phyloP scores from a whole-genome alignment of 2,888 invertebrate genomes.

The Abscondita cerata region DNA sequence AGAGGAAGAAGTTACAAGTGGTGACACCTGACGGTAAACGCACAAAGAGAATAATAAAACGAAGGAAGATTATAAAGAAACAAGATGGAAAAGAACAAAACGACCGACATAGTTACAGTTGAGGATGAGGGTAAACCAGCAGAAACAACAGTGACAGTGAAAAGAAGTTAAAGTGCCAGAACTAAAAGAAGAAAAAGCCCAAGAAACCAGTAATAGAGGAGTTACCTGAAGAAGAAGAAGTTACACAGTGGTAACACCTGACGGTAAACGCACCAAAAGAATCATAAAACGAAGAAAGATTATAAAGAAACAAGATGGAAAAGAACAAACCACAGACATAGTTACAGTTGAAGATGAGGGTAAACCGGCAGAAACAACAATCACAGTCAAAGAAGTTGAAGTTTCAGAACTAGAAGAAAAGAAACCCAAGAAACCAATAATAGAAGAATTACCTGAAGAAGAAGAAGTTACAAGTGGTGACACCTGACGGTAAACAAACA shows the following conservation, averaged over 20 bases:
- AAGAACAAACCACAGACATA: conserved; percentile 57
- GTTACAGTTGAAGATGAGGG: conserved; percentile 45
- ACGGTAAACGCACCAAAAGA: conserved; percentile 44
- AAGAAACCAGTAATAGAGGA: conserved; percentile 47
- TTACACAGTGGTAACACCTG: conserved; percentile 45
- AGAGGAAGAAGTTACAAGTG: conserved; percentile 35
- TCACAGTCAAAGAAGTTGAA: conserved; percentile 39
- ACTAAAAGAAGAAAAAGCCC: conserved; percentile 39
- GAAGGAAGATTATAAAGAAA: conserved; percentile 31
- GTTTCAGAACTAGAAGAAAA: conserved; percentile 16
- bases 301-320: conserved; percentile 23
- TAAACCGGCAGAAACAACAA: conserved; percentile 46
- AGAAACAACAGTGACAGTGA: conserved; percentile 48
- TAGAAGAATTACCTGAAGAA: no score
- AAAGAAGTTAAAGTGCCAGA: conserved; percentile 56
- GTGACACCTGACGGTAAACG: conserved; percentile 30
- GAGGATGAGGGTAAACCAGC: conserved; percentile 49
- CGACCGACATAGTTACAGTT: conserved; percentile 46
- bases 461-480: no score
- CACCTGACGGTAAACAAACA: conserved; percentile 42
- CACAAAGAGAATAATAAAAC: conserved; percentile 53
- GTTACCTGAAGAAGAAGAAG: conserved; percentile 45
- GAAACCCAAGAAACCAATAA: conserved; percentile 42
- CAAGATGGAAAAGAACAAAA: conserved; percentile 44
- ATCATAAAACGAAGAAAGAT: conserved; percentile 50